Evolutionary conservation across 2,888 invertebrate genomes (phyloP), one percentile per base, ranked within the genome.

Genomic region (Sesamia inferens): DNA sequence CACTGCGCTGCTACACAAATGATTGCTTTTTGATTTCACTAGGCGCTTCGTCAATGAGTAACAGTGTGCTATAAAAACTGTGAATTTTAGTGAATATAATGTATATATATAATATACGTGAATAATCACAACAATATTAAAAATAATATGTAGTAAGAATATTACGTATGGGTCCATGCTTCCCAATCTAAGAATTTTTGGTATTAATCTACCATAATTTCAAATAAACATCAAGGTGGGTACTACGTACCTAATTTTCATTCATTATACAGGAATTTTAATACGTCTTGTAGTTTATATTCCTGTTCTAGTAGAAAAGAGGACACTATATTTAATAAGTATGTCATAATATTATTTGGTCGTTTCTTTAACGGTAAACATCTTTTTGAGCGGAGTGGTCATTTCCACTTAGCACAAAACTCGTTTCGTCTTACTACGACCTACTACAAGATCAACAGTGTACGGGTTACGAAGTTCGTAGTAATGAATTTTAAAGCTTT

Each of bases 391-490:
- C 85, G 83, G 89, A 93, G 92, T 93, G 92, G 91, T 90, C 92
- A 91, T 90, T 93, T 92, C 92, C 92, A 92, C 90, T 92, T 92
- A 92, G 86, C 89, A 90, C 86, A 82, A 91, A 95, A 95, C 95
- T 90, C 85, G 95, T 95, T 95, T 91, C 79, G 84, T 87, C 89
- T 95, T 95, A 95, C 96, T 95, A 95, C 94, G 92, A 87, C 88
- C 92, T 95, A 95, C 95, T 95, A 95, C 91, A 89, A 88, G 89
- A 90, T 89, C 88, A 90, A 92, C 88, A 90, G 85, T 82, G 73
- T 65, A 76, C 69, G 71, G 31, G 72, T 75, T 62, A 84, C 64
- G 39, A 68, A 44, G 44, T 24, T 31, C 44, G 10, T 66, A 61
- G 10, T 58, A 65, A 14, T 22, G 55, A 22, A 83, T 39, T 76